Conservation (phyloP, 2,113 vertebrate genomes). For the Calyptommatus sinebrachiatus region DNA sequence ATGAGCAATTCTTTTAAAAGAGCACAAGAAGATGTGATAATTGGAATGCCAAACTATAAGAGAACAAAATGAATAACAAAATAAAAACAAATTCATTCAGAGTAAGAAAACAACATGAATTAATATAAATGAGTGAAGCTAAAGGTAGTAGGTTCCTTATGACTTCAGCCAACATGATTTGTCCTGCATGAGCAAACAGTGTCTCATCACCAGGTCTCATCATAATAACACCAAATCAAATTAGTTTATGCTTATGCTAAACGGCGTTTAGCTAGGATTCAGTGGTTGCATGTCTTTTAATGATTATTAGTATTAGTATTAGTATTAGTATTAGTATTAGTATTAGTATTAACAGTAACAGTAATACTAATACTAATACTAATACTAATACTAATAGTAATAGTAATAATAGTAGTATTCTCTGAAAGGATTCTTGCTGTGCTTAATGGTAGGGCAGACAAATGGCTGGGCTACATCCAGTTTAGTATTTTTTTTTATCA, state of each 20-base stretch:
- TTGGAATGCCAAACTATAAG: neutral
- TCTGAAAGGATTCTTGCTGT: no score
- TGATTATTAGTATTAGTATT: no score
- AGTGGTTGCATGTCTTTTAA: no score
- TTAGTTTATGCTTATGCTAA: neutral
- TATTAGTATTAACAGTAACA: no score
- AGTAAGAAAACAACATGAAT: neutral
- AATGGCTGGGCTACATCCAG: no score
- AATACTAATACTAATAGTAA: no score
- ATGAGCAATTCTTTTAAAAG: neutral
- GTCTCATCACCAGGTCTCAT: neutral
- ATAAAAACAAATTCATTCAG: neutral
- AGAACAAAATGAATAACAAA: neutral
- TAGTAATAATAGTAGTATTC: no score
- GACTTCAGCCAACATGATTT: neutral
- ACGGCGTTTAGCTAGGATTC: no score
- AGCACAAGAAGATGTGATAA: neutral
- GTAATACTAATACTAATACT: no score
- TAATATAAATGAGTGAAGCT: neutral
- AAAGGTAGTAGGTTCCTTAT: neutral
- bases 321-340: no score
- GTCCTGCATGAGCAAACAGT: neutral
- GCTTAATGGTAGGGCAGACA: no score
- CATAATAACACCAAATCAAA: neutral
- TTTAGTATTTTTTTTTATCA: no score